Evolutionary conservation across 2,797 vertebrate genomes (phyloP).

Genomic region (Labeo calbasu): DNA sequence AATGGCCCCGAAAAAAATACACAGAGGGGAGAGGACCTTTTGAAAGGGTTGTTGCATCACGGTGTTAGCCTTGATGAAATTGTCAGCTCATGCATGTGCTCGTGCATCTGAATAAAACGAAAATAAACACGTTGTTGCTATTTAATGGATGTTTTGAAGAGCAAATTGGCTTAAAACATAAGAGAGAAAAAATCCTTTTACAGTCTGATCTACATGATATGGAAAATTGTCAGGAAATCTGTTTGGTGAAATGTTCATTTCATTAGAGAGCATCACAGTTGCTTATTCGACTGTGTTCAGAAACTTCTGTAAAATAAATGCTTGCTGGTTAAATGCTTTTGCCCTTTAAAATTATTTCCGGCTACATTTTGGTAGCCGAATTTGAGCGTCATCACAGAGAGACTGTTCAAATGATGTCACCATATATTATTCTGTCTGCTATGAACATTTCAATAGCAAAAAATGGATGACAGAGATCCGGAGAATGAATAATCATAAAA

Average conservation of each 20-base stretch:
- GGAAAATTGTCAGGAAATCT: background rate
- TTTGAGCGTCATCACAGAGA: constrained; percentile 13
- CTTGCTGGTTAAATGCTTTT: background rate
- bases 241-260: background rate
- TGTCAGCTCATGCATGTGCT: constrained; percentile 40
- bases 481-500: constrained; percentile 31
- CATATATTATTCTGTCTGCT: constrained; percentile 10
- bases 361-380: background rate
- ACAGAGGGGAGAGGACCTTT: constrained; percentile 43
- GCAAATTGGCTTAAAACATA: constrained; percentile 13
- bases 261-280: constrained; percentile 20
- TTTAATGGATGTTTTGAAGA: constrained; percentile 46
- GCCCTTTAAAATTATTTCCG: background rate
- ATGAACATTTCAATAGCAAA: constrained; percentile 25
- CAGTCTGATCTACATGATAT: constrained; percentile 11
- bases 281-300: background rate
- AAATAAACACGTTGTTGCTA: constrained; percentile 31
- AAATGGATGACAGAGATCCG: constrained; percentile 21
- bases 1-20: constrained; percentile 28
- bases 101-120: constrained; percentile 40
- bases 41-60: constrained; percentile 43
- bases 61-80: constrained; percentile 42
- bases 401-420: constrained; percentile 11
- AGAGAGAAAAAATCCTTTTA: background rate
- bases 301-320: constrained; percentile 1